Evolutionary conservation across 1,140 invertebrate species (phyloP).

Genomic region (Aleiodes sp.): DNA sequence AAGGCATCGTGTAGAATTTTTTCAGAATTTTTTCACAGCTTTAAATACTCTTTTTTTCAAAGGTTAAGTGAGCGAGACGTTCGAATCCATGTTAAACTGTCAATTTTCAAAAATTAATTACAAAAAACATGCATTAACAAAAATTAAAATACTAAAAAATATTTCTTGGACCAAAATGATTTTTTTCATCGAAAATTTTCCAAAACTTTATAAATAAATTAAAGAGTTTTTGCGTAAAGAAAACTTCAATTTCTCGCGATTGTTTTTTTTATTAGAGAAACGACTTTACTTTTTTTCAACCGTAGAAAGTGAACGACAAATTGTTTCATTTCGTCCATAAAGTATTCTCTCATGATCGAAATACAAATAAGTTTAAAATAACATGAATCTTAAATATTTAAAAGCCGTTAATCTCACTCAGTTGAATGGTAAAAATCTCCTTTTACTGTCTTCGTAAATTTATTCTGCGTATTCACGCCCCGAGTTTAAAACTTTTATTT

Average conservation of each 20-base stretch:
- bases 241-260: not conserved
- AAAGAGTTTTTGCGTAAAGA: too few species aligned
- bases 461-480: slow-evolving; percentile 38
- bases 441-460: not conserved
- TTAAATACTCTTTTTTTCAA: too few species aligned
- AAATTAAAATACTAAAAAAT: too few species aligned
- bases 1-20: too few species aligned
- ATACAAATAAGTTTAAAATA: slow-evolving; percentile 6
- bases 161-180: too few species aligned
- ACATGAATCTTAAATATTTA: slow-evolving; percentile 8
- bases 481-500: slow-evolving; percentile 28
- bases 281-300: not conserved
- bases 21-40: too few species aligned
- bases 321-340: not conserved
- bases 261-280: slow-evolving; percentile 2
- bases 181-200: too few species aligned
- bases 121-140: too few species aligned
- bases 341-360: not conserved
- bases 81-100: too few species aligned
- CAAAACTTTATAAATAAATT: too few species aligned
- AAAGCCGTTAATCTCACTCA: slow-evolving; percentile 6
- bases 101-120: too few species aligned
- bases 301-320: not conserved
- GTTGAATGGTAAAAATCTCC: not conserved
- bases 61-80: too few species aligned